phyloP scores from a whole-genome alignment of 2,888 invertebrate species.

The Dermolepida albohirtum region DNA sequence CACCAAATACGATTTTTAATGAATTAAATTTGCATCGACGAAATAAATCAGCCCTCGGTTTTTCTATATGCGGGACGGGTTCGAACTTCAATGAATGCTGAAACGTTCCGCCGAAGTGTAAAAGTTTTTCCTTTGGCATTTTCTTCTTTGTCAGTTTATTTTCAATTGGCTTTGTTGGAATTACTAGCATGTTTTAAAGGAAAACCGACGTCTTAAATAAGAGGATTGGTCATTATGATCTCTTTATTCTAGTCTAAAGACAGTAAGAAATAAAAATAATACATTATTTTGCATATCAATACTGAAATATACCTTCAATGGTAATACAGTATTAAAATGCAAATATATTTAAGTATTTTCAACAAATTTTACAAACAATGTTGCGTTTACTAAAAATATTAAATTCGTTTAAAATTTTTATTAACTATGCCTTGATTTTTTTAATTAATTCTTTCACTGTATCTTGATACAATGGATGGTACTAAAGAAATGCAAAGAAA shows the following conservation, averaged over 20 bases:
- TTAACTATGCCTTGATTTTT: too few species aligned
- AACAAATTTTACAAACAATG: too few species aligned
- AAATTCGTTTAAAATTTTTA: too few species aligned
- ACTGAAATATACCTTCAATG: too few species aligned
- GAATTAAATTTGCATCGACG: slow-evolving; percentile 52
- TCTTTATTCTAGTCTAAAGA: neutral
- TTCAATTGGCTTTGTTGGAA: slow-evolving; percentile 2
- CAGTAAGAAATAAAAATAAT: too few species aligned
- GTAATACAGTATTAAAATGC: too few species aligned
- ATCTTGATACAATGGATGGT: too few species aligned
- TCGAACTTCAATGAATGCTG: slow-evolving; percentile 19
- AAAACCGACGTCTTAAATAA: neutral
- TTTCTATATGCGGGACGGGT: neutral
- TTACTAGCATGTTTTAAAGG: neutral
- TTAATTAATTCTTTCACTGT: too few species aligned
- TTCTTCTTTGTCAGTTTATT: slow-evolving; percentile 3
- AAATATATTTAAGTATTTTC: too few species aligned
- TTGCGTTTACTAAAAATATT: too few species aligned
- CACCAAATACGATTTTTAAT: slow-evolving; percentile 37
- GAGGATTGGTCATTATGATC: neutral
- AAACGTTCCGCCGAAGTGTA: neutral
- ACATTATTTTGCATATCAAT: too few species aligned
- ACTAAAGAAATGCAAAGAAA: too few species aligned
- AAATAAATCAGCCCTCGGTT: slow-evolving; percentile 48
- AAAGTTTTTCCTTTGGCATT: neutral